A percentile compares a stretch with the other conserved stretches of the same genome.
These are phyloP conservation scores for Puntigrus tetrazona DNA, from an alignment of 2,113 vertebrate species.

Conservation along the genomic window DNA sequence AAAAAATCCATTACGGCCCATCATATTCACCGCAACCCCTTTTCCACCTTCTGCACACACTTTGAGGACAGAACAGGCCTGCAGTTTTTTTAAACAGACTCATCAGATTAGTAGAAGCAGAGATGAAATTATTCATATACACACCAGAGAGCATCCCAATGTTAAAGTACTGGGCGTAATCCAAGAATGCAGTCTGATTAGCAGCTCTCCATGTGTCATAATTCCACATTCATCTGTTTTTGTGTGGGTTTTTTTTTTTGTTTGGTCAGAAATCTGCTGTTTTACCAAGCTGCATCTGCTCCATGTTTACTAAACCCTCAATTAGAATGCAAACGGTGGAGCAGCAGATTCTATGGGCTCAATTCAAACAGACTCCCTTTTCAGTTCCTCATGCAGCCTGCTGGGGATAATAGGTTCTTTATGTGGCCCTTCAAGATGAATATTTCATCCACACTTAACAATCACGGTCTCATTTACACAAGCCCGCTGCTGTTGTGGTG, in stretches of 20 bases:
- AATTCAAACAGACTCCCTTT: constrained; percentile 53
- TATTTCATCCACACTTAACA: constrained; percentile 39
- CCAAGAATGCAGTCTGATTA: constrained; percentile 34
- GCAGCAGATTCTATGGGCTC: constrained; percentile 56
- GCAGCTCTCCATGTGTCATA: constrained; percentile 37
- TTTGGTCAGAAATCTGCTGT: constrained; percentile 48
- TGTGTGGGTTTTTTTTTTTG: neutral
- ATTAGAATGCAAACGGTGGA: constrained; percentile 56
- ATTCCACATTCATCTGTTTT: constrained; percentile 44
- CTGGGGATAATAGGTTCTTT: constrained; percentile 45
- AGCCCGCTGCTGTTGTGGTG: constrained; percentile 26
- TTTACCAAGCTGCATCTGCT: constrained; percentile 55
- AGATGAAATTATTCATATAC: neutral
- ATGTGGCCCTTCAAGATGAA: constrained; percentile 46
- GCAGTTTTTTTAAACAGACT: constrained; percentile 19
- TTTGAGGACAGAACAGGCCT: constrained; percentile 1
- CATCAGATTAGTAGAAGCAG: neutral
- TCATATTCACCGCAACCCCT: neutral
- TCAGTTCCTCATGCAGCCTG: constrained; percentile 45
- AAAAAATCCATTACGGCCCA: constrained; percentile 23
- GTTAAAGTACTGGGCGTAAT: constrained; percentile 30
- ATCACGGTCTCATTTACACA: constrained; percentile 36
- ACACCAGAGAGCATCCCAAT: constrained; percentile 5
- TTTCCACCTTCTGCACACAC: constrained; percentile 5
- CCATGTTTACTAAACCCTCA: constrained; percentile 49